Conservation (phyloP, 2,888 invertebrate species). For the Catocala nupta region DNA sequence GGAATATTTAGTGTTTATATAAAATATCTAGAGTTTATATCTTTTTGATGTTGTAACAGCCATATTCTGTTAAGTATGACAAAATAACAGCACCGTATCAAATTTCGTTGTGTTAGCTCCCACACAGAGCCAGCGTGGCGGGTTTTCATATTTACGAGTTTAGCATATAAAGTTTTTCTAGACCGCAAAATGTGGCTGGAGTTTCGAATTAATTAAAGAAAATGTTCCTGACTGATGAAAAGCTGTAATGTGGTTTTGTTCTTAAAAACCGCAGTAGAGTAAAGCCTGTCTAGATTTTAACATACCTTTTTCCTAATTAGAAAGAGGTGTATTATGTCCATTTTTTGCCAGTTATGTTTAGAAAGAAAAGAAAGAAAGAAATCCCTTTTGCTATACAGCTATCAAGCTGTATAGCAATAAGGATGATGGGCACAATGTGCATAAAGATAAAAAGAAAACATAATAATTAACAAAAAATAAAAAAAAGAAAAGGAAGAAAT, state of each 20-base stretch:
- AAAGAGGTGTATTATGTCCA: too few species aligned
- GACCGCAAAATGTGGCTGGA: constrained; percentile 29
- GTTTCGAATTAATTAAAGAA: constrained; percentile 44
- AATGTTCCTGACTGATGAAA: constrained; percentile 25
- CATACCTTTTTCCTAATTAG: too few species aligned
- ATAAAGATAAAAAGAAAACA: too few species aligned
- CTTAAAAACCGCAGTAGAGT: constrained; percentile 21
- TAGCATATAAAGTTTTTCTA: constrained; percentile 35
- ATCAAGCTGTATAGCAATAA: too few species aligned
- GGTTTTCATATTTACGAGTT: constrained; percentile 15
- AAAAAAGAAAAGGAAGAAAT: too few species aligned
- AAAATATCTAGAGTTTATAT: too few species aligned
- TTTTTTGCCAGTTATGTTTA: too few species aligned
- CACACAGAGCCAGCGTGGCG: constrained; percentile 1
- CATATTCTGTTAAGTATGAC: constrained; percentile 11
- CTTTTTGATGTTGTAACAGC: not conserved
- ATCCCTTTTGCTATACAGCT: too few species aligned
- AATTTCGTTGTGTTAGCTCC: constrained; percentile 8
- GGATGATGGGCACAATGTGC: too few species aligned
- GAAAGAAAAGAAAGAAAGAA: too few species aligned
- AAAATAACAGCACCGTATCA: constrained; percentile 11
- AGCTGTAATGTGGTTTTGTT: constrained; percentile 25
- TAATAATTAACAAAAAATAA: too few species aligned
- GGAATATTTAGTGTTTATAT: too few species aligned
- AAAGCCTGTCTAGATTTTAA: constrained; percentile 15